Conservation (phyloP, 2,888 invertebrate species). For the Cinara cedri region DNA sequence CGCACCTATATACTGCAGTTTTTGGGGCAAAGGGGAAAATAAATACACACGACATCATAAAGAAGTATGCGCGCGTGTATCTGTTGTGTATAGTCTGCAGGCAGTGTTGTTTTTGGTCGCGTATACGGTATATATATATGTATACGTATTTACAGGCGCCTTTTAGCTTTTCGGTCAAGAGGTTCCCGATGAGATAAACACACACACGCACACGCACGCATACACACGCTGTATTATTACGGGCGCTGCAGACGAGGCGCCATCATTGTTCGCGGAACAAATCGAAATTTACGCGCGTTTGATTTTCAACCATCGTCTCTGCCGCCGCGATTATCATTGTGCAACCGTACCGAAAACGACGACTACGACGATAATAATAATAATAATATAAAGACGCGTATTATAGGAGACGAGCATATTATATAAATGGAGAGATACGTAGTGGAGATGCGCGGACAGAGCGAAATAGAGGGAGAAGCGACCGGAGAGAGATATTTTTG, state of each 20-base stretch:
- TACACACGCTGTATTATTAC: not conserved
- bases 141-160: slow-evolving; percentile 36
- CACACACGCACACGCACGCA: not conserved
- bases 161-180: slow-evolving; percentile 55
- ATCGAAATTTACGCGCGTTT: slow-evolving; percentile 56
- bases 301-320: slow-evolving; percentile 30
- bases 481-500: slow-evolving; percentile 13
- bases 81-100: not conserved
- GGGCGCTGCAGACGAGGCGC: slow-evolving; percentile 47
- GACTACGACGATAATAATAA: not conserved
- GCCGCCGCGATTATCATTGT: not conserved
- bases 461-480: not conserved
- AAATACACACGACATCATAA: slow-evolving; percentile 13
- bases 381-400: slow-evolving; percentile 17
- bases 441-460: too few species aligned
- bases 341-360: slow-evolving; percentile 19
- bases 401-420: not conserved
- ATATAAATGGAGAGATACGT: not conserved
- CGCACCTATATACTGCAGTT: too few species aligned
- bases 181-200: slow-evolving; percentile 27
- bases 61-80: not conserved
- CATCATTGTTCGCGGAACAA: slow-evolving; percentile 54
- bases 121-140: too few species aligned
- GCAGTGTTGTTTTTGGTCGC: slow-evolving; percentile 49
- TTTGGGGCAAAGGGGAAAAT: not conserved